Base-by-base conservation (phyloP, 1,140 invertebrate genomes). In the Trachymyrmex cornetzi region DNA sequence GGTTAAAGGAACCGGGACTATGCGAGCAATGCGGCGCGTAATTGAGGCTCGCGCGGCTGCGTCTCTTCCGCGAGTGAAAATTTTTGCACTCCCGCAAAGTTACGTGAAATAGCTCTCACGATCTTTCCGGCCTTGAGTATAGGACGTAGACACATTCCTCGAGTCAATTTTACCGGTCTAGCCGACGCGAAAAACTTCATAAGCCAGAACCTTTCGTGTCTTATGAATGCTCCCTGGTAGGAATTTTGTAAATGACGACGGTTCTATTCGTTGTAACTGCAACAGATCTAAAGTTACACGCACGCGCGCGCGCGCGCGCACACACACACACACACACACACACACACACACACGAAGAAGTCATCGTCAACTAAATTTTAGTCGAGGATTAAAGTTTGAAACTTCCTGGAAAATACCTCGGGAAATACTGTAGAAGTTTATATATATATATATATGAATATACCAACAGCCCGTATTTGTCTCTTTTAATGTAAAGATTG, bases 51-150 rank as follows among this genome's bases (percentile, higher is more conserved):
- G 38, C 24, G 75, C 34, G 59, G 66, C 38, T 14, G 24, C 66
- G 27, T 74, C 38, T 27, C 81, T 77, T 87, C 57, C 86, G 55
- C 27, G 16, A 48, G 24, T 34, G 53, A 61, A 57, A 69, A 57
- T 71, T 87, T 84, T 84, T 84, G 27, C 24, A 38, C 59, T 57
- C 44, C 14, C 34, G 38, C 27, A 44, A 19, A 84, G 24, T 53
- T 53, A 22, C 64, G 27, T 53, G 53, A 75, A 82, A 82, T 27
- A 12, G 16, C 59, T 85, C 48, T 85, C 82, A 85, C 59, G 72
- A 77, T 85, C 72, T 85, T 64, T 85, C 44, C 71, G 57, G 57
- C 61, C 57, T 85, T 77, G 72, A 85, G 50, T 53, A 27, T 72
- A 22, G 55, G 74, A 77, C 38, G 44, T 61, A 61, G 71, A 85